phyloP scores from a whole-genome alignment of 2,888 invertebrate species.

The Papilio gigon region DNA sequence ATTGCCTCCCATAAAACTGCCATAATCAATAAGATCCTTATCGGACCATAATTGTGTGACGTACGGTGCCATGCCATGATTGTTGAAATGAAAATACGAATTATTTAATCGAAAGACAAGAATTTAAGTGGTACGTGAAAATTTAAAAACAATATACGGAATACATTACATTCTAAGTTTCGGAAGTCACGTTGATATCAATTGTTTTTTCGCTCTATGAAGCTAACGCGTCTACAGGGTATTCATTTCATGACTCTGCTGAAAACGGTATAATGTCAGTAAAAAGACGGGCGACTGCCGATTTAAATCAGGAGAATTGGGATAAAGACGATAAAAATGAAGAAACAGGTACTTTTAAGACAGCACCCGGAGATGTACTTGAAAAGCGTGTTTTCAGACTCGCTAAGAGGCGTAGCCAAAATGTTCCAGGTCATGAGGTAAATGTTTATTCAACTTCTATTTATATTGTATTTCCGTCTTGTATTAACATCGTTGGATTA shows the following conservation, averaged over 20 bases:
- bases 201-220: not conserved
- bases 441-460: too few relatives aligned
- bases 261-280: constrained; percentile 80
- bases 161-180: not conserved
- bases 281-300: constrained; percentile 88
- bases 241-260: not conserved
- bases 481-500: too few relatives aligned
- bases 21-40: too few relatives aligned
- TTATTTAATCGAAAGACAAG: not conserved
- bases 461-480: too few relatives aligned
- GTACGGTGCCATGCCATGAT: not conserved
- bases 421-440: constrained; percentile 57
- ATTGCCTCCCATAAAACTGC: too few relatives aligned
- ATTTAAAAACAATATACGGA: not conserved
- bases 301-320: constrained; percentile 94
- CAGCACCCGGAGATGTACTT: constrained; percentile 85
- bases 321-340: constrained; percentile 86
- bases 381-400: constrained; percentile 90
- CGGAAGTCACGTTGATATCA: not conserved
- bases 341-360: constrained; percentile 87
- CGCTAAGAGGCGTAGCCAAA: constrained; percentile 85
- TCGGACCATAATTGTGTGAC: too few relatives aligned
- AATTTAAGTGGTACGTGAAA: not conserved
- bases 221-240: not conserved
- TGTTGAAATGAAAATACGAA: not conserved